A percentile compares a stretch with the other conserved stretches of the same genome.
phyloP scores from a whole-genome alignment of 2,113 vertebrate species.

The Chloropsis hardwickii region DNA sequence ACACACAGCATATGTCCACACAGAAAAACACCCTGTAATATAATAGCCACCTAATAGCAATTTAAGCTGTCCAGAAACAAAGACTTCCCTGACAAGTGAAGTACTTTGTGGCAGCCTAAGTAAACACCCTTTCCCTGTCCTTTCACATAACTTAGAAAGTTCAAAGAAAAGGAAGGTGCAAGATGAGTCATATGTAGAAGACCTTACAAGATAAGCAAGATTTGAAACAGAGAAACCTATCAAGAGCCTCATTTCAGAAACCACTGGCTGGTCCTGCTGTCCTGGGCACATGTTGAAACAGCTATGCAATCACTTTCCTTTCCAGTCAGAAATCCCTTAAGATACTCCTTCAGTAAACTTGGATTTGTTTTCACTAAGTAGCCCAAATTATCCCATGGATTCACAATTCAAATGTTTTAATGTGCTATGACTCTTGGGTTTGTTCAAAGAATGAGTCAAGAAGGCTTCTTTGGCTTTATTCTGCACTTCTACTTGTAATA shows the following conservation, averaged over 20 bases:
- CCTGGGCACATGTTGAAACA: not conserved
- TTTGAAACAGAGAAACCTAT: not conserved
- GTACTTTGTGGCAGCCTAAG: not conserved
- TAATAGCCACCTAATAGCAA: not conserved
- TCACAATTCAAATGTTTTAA: not conserved
- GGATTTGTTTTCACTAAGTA: not conserved
- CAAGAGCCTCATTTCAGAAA: not conserved
- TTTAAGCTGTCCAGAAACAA: not conserved
- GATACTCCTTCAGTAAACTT: not conserved
- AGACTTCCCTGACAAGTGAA: not conserved
- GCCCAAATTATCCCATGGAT: not conserved
- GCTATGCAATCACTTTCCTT: fast-evolving
- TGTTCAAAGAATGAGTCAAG: not conserved
- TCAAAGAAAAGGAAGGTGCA: not conserved
- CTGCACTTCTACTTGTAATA: not conserved
- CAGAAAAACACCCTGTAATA: not conserved
- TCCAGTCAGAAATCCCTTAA: not conserved
- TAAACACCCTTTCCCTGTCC: not conserved
- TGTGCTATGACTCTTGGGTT: not conserved
- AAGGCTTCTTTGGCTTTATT: not conserved
- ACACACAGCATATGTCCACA: fast-evolving
- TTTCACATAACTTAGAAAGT: not conserved
- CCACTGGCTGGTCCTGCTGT: not conserved
- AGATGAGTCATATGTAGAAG: not conserved
- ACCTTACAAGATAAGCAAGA: not conserved